Conservation (phyloP, 2,113 vertebrate species). For the Apodemus speciosus region DNA sequence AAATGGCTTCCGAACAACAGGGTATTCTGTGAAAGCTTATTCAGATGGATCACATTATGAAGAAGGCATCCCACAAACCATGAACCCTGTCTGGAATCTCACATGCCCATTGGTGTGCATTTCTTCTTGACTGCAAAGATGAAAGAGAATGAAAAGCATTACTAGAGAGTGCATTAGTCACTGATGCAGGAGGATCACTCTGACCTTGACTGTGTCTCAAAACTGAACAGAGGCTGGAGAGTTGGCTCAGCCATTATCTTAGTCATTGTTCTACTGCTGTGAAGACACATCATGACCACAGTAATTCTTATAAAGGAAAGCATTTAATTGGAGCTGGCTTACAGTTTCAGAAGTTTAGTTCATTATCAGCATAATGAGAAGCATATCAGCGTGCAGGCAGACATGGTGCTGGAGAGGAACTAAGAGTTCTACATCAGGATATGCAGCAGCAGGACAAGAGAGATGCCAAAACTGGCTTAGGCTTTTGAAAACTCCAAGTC, state of each 20-base stretch:
- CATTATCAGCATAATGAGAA: neutral
- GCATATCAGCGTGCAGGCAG: neutral
- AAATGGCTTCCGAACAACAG: neutral
- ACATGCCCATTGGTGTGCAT: accelerated
- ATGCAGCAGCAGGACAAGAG: neutral
- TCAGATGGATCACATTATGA: accelerated
- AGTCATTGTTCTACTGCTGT: neutral
- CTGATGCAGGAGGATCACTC: neutral
- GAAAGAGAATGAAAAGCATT: neutral
- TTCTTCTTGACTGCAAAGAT: neutral
- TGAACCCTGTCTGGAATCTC: neutral
- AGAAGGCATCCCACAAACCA: neutral
- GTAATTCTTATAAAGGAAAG: neutral
- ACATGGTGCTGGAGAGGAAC: neutral
- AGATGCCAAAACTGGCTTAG: neutral
- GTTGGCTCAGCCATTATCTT: neutral
- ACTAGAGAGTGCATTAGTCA: neutral
- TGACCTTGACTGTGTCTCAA: neutral
- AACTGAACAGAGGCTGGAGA: neutral
- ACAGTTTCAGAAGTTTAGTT: neutral
- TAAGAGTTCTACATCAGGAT: neutral
- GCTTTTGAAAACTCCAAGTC: neutral
- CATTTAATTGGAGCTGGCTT: neutral
- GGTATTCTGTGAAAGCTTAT: neutral
- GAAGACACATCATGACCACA: neutral